phyloP scores from a whole-genome alignment of 1,140 invertebrate genomes.

The Cyrtorhinus lividipennis region DNA sequence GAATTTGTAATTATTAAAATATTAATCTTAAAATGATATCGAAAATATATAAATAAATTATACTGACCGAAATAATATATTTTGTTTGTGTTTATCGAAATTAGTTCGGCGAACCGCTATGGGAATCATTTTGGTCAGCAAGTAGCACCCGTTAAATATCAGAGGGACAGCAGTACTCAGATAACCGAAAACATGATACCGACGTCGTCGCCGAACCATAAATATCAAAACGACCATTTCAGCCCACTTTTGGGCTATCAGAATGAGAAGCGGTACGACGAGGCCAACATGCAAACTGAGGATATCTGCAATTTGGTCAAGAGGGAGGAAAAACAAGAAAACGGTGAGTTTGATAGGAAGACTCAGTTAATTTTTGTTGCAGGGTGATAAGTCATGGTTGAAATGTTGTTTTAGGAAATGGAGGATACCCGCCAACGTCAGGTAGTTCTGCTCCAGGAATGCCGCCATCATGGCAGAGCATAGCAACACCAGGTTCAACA shows the following conservation, averaged over 20 bases:
- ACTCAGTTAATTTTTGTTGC: too few relatives aligned
- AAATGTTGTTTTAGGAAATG: neutral
- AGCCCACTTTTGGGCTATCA: conserved; percentile 20
- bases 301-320: conserved; percentile 19
- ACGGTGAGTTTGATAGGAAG: conserved; percentile 17
- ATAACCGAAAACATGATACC: conserved; percentile 21
- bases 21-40: neutral
- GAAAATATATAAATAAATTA: too few relatives aligned
- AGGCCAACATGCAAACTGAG: conserved; percentile 13
- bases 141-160: conserved; percentile 22
- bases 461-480: conserved; percentile 50
- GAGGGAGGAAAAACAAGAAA: conserved; percentile 21
- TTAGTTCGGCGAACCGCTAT: conserved; percentile 20
- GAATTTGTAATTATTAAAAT: conserved; percentile 9
- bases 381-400: too few relatives aligned
- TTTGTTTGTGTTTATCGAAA: too few relatives aligned
- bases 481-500: conserved; percentile 55
- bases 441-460: conserved; percentile 21
- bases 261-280: conserved; percentile 16
- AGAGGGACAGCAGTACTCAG: conserved; percentile 24
- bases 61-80: too few relatives aligned
- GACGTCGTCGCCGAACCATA: conserved; percentile 17
- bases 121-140: conserved; percentile 20
- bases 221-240: conserved; percentile 22
- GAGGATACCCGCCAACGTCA: conserved; percentile 7